Base-by-base conservation (phyloP, 2,797 vertebrate species). In the Syngnathus rostellatus region DNA sequence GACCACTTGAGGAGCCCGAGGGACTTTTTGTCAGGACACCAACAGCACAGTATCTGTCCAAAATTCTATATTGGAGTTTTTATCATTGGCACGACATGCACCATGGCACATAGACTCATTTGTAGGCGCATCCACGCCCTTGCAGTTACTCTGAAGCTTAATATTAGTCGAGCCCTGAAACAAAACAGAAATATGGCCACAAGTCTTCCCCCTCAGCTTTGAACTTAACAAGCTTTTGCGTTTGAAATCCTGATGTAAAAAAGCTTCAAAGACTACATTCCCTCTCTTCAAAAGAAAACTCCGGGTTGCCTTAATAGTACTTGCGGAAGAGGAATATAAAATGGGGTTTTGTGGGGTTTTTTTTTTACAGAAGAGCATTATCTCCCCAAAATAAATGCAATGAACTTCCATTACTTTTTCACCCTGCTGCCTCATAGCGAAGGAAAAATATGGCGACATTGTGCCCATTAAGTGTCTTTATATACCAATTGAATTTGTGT, bases 251-350 rank as follows among this genome's bases (percentile, higher is more conserved):
- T 79, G 83, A 79, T 74, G 76, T 85, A 87, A 89, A 85, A 87
- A 89, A 88, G 78, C 88, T 90, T 90, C 88, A 91, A 90, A 90
- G 87, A 83, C 72, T 81, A 71, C 71, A 76, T 77, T 81, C 79
- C 38, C 74, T 65, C 69, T 83, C 86, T 90, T 90, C 89, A 91
- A 91, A 62, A 90, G 89, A 74, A 72, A 77, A 71, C 80, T 83
- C 82, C 23, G 69, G 77, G 71, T 85, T 85, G 85, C 82, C 83
- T 85, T 72, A 53, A 74, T 81, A 79, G 82, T 85, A 78, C 84
- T 82, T 9, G 72, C 69, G 51, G 77, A 88, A 69, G 77, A 80
- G 68, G 83, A 83, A 82, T 85, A 86, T 83, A 71, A 84, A 88
- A 83, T 81, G 76, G 81, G 77, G 70, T 78, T 85, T 80, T 75